A percentile compares a stretch with the other conserved stretches of the same genome.
Conservation (phyloP, 2,113 vertebrate species). For the Poeciliopsis occidentalis region DNA sequence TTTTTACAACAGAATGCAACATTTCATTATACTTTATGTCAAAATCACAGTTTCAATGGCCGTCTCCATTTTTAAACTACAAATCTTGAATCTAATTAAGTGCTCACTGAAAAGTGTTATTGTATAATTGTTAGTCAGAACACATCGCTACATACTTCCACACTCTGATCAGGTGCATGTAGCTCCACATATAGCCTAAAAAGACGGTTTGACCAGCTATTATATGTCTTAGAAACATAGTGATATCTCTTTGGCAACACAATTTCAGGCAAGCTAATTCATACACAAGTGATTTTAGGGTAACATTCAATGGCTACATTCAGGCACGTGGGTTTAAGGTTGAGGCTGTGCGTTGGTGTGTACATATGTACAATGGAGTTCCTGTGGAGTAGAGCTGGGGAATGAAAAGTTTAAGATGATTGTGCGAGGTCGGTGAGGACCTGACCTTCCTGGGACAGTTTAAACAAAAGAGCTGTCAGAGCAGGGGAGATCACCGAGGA, state of each 20-base stretch:
- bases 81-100: too few relatives aligned
- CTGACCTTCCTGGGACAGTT: constrained; percentile 32
- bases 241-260: neutral
- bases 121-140: too few relatives aligned
- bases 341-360: neutral
- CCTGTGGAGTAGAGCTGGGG: constrained; percentile 20
- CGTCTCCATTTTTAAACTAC: too few relatives aligned
- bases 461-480: constrained; percentile 50
- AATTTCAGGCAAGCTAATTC: neutral
- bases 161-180: too few relatives aligned
- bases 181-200: too few relatives aligned
- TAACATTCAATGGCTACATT: neutral
- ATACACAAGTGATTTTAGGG: neutral
- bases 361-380: neutral
- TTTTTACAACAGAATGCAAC: too few relatives aligned
- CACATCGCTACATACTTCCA: too few relatives aligned
- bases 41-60: too few relatives aligned
- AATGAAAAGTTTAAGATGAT: constrained; percentile 17
- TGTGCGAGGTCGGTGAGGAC: constrained; percentile 60
- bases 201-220: too few relatives aligned
- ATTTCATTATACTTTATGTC: too few relatives aligned
- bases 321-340: neutral
- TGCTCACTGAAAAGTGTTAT: too few relatives aligned
- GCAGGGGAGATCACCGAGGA: constrained; percentile 57
- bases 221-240: neutral